Evolutionary conservation across 37 sponge, comb jelly and placozoan species (phyloP), one percentile per base, ranked within the genome.

Genomic region (Dysidea cf. avara): DNA sequence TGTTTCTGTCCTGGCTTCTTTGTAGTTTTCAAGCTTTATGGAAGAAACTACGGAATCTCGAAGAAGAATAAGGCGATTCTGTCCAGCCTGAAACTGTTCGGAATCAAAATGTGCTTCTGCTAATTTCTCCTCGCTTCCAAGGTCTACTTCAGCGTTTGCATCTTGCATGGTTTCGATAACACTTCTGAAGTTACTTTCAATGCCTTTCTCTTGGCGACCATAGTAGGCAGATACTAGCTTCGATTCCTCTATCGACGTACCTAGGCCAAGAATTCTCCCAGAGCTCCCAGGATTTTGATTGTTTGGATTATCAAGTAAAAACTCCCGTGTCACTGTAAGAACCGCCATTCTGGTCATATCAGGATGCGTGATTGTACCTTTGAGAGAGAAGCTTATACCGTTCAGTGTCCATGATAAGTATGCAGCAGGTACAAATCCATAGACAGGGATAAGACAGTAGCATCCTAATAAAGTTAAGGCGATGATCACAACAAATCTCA

Each of bases 31-130:
- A 25, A n/a, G 2, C 48, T 17, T 13, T 36, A 81, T 73, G 11
- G 61, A 20, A n/a, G 46, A n/a, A 20, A 73, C 66, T 14, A 35
- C 54, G 32, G 20, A 48, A 20, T 64, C 39, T 24, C 60, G 26
- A 0, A 53, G 37, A 6, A 21, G 24, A 57, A 81, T 43, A 46
- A 81, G 39, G 5, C 53, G 53, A 34, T 80, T 70, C 26, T 80
- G 71, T 49, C 81, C 81, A 43, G 35, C 64, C 72, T 64, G 67
- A 53, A 69, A 65, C 51, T 22, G 28, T 61, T 80, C 81, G 6
- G 81, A 58, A 43, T 80, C 64, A 29, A 80, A 80, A 62, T 72
- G 74, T n/a, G 74, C 68, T 24, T 66, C 74, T 21, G 74, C 74
- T n/a, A 18, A 11, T 25, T 26, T 39, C 34, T 63, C 56, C 9